phyloP scores from a whole-genome alignment of 2,797 vertebrate genomes.

The Tadarida brasiliensis region DNA sequence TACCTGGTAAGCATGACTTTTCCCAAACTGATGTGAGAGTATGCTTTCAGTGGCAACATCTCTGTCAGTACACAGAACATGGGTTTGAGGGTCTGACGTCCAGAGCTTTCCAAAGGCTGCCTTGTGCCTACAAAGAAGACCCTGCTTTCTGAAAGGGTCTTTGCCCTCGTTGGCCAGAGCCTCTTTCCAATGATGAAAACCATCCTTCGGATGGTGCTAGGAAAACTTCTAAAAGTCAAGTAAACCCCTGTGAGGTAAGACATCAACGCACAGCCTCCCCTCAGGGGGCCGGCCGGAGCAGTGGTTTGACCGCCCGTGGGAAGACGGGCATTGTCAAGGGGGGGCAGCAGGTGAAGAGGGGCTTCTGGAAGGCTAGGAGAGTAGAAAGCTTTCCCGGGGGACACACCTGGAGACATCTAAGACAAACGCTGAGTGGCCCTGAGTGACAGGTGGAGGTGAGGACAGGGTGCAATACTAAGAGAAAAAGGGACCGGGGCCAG shows the following conservation, averaged over 20 bases:
- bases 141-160: not conserved
- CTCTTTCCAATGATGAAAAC: not conserved
- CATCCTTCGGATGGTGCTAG: not conserved
- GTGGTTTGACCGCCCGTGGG: not conserved
- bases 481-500: not conserved
- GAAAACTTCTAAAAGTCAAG: not conserved
- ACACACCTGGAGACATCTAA: not conserved
- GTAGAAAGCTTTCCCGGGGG: not conserved
- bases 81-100: not conserved
- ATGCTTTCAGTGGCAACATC: not conserved
- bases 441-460: not conserved
- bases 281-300: not conserved
- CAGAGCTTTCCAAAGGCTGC: not conserved
- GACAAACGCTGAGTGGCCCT: not conserved
- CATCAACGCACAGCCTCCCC: not conserved
- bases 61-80: not conserved
- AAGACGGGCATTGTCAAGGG: not conserved
- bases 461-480: not conserved
- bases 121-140: not conserved
- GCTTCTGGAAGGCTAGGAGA: not conserved
- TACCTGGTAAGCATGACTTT: constrained; percentile 85
- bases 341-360: not conserved
- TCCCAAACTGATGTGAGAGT: not conserved
- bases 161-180: not conserved
- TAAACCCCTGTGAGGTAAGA: not conserved